These are phyloP conservation scores for Otocyon megalotis DNA, from an alignment of 2,113 vertebrate genomes.

Conservation along the genomic window DNA sequence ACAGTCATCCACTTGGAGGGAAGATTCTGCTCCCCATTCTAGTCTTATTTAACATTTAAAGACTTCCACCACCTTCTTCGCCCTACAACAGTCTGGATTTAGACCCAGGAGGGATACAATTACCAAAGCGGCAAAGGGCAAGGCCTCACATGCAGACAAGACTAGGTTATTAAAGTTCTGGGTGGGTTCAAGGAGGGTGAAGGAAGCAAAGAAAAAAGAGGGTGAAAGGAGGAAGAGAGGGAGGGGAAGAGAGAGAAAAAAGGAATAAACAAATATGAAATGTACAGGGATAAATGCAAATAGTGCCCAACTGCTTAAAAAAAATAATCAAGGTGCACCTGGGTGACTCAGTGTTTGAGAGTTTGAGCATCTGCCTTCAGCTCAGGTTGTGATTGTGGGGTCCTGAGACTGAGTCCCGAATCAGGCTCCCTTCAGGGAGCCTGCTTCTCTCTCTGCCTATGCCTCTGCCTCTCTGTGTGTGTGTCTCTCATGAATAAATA, in stretches of 20 bases:
- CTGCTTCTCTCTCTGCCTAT: too few relatives aligned
- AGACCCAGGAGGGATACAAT: not conserved
- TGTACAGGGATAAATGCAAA: not conserved
- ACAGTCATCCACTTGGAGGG: not conserved
- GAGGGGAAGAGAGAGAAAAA: not conserved
- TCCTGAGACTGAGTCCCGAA: too few relatives aligned
- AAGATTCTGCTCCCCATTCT: slow-evolving; percentile 8
- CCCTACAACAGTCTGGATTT: not conserved
- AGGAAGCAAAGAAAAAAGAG: not conserved
- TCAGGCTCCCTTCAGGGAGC: too few relatives aligned
- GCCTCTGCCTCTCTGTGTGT: too few relatives aligned
- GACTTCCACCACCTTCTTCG: not conserved
- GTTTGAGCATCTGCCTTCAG: too few relatives aligned
- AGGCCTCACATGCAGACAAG: not conserved
- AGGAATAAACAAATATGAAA: not conserved
- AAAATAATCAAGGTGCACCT: not conserved
- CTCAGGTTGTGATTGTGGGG: too few relatives aligned
- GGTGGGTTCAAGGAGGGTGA: not conserved
- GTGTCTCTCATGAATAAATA: too few relatives aligned
- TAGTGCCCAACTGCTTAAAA: not conserved
- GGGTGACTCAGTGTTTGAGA: too few relatives aligned
- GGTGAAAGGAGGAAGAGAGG: not conserved
- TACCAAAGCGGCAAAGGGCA: not conserved
- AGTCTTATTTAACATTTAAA: not conserved
- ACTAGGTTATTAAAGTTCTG: not conserved